phyloP scores from a whole-genome alignment of 2,113 vertebrate genomes.

The Centropristis striata region DNA sequence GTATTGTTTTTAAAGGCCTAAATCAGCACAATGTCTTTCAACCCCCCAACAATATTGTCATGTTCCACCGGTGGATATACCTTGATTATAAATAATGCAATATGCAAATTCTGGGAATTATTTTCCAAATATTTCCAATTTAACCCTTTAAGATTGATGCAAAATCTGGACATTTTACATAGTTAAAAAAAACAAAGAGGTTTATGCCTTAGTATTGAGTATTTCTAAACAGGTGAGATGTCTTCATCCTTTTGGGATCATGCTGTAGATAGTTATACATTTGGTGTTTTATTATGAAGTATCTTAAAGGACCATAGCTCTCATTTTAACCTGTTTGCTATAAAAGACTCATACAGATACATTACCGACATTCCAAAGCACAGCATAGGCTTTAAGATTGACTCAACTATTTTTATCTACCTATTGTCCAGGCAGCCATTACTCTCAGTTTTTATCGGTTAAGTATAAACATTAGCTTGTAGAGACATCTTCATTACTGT shows the following conservation, averaged over 20 bases:
- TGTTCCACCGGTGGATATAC: not conserved
- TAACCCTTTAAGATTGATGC: conserved; percentile 9
- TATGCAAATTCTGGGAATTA: conserved; percentile 11
- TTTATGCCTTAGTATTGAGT: conserved; percentile 10
- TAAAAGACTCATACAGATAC: not conserved
- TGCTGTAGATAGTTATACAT: conserved; percentile 20
- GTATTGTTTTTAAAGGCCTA: conserved; percentile 11
- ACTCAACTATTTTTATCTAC: conserved; percentile 2
- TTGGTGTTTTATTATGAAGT: conserved; percentile 10
- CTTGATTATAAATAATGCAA: not conserved
- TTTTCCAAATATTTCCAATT: not conserved
- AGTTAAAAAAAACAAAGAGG: not conserved
- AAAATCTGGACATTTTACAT: not conserved
- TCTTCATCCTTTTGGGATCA: not conserved
- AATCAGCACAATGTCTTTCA: conserved; percentile 13
- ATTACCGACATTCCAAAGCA: not conserved
- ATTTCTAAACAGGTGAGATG: conserved; percentile 14
- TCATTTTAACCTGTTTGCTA: not conserved
- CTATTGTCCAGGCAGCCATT: not conserved
- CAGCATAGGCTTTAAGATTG: not conserved
- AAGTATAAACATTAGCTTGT: not conserved
- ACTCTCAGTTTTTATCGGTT: conserved; percentile 8
- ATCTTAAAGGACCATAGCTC: not conserved
- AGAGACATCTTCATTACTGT: not conserved
- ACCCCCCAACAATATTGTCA: not conserved